A percentile compares a stretch with the other conserved stretches of the same genome.
Conservation (phyloP, 2,113 vertebrate species). For the Vulpes vulpes region DNA sequence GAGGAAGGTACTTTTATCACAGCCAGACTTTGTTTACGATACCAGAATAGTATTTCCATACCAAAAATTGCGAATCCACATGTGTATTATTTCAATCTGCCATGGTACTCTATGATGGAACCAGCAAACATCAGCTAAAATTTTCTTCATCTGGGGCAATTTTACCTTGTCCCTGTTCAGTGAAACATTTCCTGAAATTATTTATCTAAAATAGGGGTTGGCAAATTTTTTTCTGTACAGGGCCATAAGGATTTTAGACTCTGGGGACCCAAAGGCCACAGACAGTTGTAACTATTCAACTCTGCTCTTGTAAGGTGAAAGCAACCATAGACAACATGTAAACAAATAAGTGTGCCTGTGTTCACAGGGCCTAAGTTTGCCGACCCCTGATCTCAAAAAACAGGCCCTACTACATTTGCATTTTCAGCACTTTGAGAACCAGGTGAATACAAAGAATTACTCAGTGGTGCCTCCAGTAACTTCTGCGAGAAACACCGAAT, state of each 20-base stretch:
- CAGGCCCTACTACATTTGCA: conserved; percentile 63
- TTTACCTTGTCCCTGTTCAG: conserved; percentile 14
- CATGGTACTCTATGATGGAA: neutral
- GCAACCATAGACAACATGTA: fast-evolving
- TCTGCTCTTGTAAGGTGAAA: neutral
- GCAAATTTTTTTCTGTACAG: neutral
- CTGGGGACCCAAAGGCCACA: neutral
- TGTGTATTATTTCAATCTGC: neutral
- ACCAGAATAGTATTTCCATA: neutral
- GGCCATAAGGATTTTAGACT: neutral
- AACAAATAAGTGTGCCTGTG: neutral
- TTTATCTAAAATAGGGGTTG: neutral
- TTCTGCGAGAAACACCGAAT: conserved; percentile 59
- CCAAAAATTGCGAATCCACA: neutral
- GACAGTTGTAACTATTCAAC: neutral
- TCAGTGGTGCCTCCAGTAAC: conserved; percentile 51
- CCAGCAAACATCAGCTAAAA: conserved; percentile 45
- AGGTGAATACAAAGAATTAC: conserved; percentile 64
- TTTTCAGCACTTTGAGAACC: conserved; percentile 85
- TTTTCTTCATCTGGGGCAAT: conserved; percentile 21
- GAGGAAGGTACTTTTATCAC: conserved; percentile 57
- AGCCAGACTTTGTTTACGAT: conserved; percentile 22
- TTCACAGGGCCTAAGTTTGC: neutral
- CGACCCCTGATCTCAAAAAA: neutral
- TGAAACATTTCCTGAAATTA: conserved; percentile 25